Evolutionary conservation across 1,140 invertebrate genomes (phyloP).

Genomic region (Mamestra configurata): DNA sequence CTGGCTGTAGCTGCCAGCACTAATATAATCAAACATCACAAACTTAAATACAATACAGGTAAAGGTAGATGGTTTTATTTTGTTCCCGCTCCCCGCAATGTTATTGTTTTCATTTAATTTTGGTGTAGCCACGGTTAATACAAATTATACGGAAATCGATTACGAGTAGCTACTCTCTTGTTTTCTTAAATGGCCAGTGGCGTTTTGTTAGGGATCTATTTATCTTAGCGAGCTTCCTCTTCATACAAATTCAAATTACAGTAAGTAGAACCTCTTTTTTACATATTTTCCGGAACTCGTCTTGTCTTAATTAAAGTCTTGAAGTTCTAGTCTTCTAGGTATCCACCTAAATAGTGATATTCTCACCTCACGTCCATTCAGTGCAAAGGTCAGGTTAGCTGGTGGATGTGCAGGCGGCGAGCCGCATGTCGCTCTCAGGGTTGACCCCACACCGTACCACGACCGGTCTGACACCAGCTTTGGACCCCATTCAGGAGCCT

Average conservation of each 20-base stretch:
- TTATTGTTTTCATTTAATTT: constrained; percentile 17
- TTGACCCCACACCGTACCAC: constrained; percentile 87
- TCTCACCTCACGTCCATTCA: constrained; percentile 88
- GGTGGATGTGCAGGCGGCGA: constrained; percentile 87
- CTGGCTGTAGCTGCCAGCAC: neutral
- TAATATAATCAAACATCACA: constrained; percentile 3
- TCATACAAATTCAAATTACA: too few relatives aligned
- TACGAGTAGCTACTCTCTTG: too few relatives aligned
- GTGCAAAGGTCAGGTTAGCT: constrained; percentile 88
- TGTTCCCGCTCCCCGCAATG: neutral
- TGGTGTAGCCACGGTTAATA: neutral
- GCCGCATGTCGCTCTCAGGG: constrained; percentile 87
- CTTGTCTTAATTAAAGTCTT: too few relatives aligned
- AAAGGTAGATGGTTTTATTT: neutral
- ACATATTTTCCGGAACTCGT: too few relatives aligned
- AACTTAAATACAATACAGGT: neutral
- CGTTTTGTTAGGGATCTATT: too few relatives aligned
- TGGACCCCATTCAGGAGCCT: constrained; percentile 84
- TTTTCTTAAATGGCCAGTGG: too few relatives aligned
- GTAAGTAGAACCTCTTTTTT: too few relatives aligned
- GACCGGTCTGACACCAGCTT: constrained; percentile 84
- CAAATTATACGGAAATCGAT: neutral
- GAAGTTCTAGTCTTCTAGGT: too few relatives aligned
- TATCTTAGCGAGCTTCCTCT: too few relatives aligned
- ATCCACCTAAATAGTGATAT: neutral